These are phyloP conservation scores for Drosophila arizonae DNA, from an alignment of 1,140 invertebrate genomes.

Conservation along the genomic window DNA sequence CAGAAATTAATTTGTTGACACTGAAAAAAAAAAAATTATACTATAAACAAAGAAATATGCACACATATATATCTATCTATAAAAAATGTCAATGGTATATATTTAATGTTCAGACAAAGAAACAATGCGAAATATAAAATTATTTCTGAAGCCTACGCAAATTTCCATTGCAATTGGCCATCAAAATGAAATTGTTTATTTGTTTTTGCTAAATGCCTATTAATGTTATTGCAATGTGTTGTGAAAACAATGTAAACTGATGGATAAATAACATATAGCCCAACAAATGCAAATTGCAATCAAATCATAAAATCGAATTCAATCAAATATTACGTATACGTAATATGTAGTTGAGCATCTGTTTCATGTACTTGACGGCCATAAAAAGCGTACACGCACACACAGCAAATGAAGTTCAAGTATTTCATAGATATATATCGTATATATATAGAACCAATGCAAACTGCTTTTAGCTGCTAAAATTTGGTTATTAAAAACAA, in stretches of 20 bases:
- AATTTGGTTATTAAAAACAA: constrained; percentile 7
- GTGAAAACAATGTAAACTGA: constrained; percentile 33
- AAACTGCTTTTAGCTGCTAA: constrained; percentile 20
- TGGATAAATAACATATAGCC: background rate
- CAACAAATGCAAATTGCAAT: constrained; percentile 4
- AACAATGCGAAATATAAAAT: constrained; percentile 1
- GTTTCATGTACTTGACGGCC: constrained; percentile 31
- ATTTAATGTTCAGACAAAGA: background rate
- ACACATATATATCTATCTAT: background rate
- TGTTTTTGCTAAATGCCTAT: constrained; percentile 44
- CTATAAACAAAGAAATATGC: background rate
- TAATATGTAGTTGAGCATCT: constrained; percentile 34
- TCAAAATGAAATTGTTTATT: constrained; percentile 42
- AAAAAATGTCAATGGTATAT: background rate
- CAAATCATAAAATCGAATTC: background rate
- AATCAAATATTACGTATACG: constrained; percentile 41
- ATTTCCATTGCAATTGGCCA: constrained; percentile 44
- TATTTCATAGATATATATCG: constrained; percentile 8
- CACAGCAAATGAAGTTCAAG: constrained; percentile 22
- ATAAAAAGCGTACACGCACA: constrained; percentile 12
- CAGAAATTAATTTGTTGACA: constrained; percentile 65
- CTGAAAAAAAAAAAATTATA: constrained; percentile 50
- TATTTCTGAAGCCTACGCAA: constrained; percentile 35
- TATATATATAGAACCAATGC: constrained; percentile 1
- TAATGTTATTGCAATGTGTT: constrained; percentile 44